Base-by-base conservation (phyloP, 35 echinoderm and acorn worm species). In the Ophiothrix spiculata region DNA sequence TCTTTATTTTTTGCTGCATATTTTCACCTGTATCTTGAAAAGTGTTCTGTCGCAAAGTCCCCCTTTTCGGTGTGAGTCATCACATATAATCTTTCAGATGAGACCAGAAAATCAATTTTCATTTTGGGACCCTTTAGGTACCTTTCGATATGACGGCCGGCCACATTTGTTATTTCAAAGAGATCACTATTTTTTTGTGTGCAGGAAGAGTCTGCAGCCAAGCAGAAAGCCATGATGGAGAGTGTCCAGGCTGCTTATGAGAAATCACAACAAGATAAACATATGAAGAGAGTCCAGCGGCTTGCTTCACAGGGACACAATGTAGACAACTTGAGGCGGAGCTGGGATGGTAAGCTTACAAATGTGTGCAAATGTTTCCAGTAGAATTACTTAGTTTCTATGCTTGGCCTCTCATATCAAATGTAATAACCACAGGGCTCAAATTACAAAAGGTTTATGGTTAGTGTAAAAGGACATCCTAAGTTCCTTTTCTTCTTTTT, bases 311-410 rank as follows among this genome's bases (percentile, higher is more conserved):
- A 87, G 33, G 94, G 94, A 38, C 94, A 97, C 77, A 88, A 97
- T 84, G 77, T 88, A 4, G 36, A 56, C n/a, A 88, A 97, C 75
- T 87, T 97, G 10, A 86, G 90, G 39, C 77, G 56, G 25, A 97
- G 91, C 80, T 97, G 94, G 94, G 94, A 97, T 19, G 76, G 94
- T 97, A 40, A 87, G 88, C 40, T 28, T 75, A 13, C n/a, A 36
- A 23, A 85, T 12, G 25, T 76, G 29, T 76, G 11, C 29, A 35
- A 29, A 13, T 13, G 25, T 11, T 8, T n/a, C 74, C 25, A 76
- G 21, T 11, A 54, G 45, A 54, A 54, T 54, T 54, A 8, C 45
- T 21, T 54, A 8, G 45, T 21, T 54, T 54, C 45, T 54, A n/a
- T n/a, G n/a, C n/a, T n/a, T n/a, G n/a, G n/a, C n/a, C n/a, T n/a